Evolutionary conservation across 2,113 vertebrate genomes (phyloP).

Genomic region (Zosterops pallidus): DNA sequence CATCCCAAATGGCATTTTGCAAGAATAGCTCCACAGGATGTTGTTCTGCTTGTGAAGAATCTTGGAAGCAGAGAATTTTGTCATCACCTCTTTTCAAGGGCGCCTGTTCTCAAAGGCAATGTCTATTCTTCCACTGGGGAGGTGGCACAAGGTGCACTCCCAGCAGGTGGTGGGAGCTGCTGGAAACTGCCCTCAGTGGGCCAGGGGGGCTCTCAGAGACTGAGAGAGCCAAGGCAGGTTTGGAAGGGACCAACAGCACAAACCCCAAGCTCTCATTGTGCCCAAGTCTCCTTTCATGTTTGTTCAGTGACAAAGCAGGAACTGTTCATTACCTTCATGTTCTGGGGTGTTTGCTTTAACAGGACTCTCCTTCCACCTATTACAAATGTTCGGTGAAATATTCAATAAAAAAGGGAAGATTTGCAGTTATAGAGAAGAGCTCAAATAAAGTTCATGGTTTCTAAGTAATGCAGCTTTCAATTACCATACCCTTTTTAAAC

Average conservation of each 20-base stretch:
- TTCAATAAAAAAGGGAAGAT: constrained; percentile 62
- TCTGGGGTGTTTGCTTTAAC: constrained; percentile 55
- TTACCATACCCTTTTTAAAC: constrained; percentile 77
- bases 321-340: constrained; percentile 33
- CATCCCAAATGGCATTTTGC: neutral
- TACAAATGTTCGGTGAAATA: constrained; percentile 59
- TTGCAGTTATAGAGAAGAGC: constrained; percentile 58
- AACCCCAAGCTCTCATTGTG: neutral
- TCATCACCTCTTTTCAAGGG: neutral
- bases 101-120: neutral
- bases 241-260: neutral
- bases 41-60: neutral
- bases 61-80: neutral
- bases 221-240: neutral
- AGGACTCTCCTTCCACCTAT: constrained; percentile 23
- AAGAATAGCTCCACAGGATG: neutral
- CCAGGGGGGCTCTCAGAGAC: neutral
- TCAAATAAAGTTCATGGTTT: constrained; percentile 78
- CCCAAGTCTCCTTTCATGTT: neutral
- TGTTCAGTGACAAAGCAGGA: constrained; percentile 33
- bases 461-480: constrained; percentile 74
- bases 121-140: neutral
- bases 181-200: neutral
- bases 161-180: neutral
- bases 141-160: neutral